Conservation (phyloP, 30 jellyfish, hydroid and myxozoan species). For the Rhopilema esculentum region DNA sequence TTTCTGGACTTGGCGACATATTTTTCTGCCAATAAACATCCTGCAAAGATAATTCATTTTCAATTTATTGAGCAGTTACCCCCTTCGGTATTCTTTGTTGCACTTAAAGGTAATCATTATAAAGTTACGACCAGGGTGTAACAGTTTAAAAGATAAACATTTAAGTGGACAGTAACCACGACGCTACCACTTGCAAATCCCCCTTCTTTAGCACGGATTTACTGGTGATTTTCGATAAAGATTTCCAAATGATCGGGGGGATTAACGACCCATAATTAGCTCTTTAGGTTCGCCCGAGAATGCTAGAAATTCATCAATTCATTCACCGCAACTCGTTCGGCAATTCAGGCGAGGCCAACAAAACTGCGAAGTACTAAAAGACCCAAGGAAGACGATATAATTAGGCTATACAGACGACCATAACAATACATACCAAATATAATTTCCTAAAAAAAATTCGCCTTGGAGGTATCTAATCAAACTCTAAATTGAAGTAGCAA, state of each 20-base stretch:
- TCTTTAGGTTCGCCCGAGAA: neutral
- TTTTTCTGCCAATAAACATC: conserved; percentile 71
- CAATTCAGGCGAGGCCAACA: neutral
- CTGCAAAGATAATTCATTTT: neutral
- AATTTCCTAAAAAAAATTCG: no score
- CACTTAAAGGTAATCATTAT: neutral
- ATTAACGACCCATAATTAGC: neutral
- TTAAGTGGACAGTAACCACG: neutral
- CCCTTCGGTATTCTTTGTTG: neutral
- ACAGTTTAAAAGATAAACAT: neutral
- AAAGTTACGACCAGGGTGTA: neutral
- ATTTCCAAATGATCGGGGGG: neutral
- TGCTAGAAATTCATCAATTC: neutral
- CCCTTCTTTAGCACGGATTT: neutral
- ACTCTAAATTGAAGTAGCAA: no score
- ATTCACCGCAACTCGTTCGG: neutral
- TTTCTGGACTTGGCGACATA: conserved; percentile 46
- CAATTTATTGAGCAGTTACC: neutral
- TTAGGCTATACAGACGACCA: no score
- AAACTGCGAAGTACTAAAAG: no score
- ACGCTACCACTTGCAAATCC: neutral
- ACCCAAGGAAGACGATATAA: no score
- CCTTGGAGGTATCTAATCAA: no score
- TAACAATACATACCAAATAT: no score
- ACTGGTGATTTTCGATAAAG: neutral